phyloP scores from a whole-genome alignment of 2,888 invertebrate species.

The Lapara coniferarum region DNA sequence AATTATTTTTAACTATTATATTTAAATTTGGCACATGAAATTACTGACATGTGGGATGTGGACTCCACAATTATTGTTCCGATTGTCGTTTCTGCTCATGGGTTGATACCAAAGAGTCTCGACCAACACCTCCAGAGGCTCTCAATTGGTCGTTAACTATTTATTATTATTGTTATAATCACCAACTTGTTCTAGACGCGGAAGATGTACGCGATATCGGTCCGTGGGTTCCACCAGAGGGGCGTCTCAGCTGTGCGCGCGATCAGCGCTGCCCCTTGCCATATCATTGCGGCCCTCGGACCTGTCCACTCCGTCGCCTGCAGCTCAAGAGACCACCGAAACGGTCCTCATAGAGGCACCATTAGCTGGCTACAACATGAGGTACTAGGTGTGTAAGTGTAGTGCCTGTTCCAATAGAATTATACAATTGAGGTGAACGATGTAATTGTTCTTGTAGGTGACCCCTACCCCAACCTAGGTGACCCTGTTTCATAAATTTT shows the following conservation, averaged over 20 bases:
- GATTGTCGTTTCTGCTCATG: too few species aligned
- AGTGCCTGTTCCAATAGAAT: not conserved
- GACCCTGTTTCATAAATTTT: too few species aligned
- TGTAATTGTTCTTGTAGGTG: not conserved
- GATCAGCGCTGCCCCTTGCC: slow-evolving; percentile 89
- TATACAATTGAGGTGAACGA: not conserved
- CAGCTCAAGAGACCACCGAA: slow-evolving; percentile 63
- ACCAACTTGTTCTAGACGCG: slow-evolving; percentile 70
- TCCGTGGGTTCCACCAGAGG: slow-evolving; percentile 88
- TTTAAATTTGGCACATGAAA: too few species aligned
- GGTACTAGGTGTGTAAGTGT: slow-evolving; percentile 34
- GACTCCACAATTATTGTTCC: too few species aligned
- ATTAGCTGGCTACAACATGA: slow-evolving; percentile 56
- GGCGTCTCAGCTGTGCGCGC: slow-evolving; percentile 87
- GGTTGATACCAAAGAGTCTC: too few species aligned
- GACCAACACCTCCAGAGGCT: too few species aligned
- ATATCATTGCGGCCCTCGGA: slow-evolving; percentile 88
- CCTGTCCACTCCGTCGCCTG: slow-evolving; percentile 56
- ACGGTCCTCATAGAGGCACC: slow-evolving; percentile 67
- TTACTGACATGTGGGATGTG: too few species aligned
- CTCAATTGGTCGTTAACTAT: too few species aligned
- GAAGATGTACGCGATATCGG: slow-evolving; percentile 87
- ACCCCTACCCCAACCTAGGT: too few species aligned
- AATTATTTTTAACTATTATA: too few species aligned
- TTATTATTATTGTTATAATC: too few species aligned